Conservation (phyloP, 2,797 vertebrate species). For the Cyclura pinguis region DNA sequence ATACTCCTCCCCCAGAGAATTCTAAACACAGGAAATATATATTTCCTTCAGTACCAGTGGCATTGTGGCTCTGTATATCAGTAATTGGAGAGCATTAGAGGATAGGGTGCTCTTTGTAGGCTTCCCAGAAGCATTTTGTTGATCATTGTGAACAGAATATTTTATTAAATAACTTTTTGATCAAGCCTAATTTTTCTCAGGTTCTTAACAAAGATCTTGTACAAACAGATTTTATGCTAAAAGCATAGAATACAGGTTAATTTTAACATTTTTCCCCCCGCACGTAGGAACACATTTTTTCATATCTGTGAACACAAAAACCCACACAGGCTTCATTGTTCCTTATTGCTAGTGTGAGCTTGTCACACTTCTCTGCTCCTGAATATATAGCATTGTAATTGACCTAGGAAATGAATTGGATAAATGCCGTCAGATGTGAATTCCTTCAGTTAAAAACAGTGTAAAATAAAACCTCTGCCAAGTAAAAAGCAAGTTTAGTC, state of each 20-base stretch:
- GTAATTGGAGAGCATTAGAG: too few relatives aligned
- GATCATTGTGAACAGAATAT: too few relatives aligned
- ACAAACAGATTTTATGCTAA: too few relatives aligned
- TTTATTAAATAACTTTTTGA: too few relatives aligned
- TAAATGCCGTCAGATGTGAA: not conserved
- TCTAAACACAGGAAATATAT: too few relatives aligned
- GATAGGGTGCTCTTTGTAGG: too few relatives aligned
- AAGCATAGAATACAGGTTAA: not conserved
- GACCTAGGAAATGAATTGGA: not conserved
- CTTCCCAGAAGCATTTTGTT: too few relatives aligned
- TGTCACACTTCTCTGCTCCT: not conserved
- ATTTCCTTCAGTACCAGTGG: too few relatives aligned
- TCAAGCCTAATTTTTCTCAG: too few relatives aligned
- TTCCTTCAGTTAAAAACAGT: not conserved
- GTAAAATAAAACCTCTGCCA: not conserved
- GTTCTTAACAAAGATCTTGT: too few relatives aligned
- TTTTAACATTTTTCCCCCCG: not conserved
- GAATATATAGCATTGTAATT: not conserved
- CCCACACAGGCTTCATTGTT: not conserved
- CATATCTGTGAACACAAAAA: not conserved
- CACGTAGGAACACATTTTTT: not conserved
- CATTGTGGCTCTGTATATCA: too few relatives aligned
- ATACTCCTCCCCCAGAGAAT: too few relatives aligned
- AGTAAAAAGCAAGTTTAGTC: slow-evolving; percentile 3
- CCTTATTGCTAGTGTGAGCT: not conserved